Conservation (phyloP, 1,140 invertebrate genomes). For the Lutraria rhynchaena region DNA sequence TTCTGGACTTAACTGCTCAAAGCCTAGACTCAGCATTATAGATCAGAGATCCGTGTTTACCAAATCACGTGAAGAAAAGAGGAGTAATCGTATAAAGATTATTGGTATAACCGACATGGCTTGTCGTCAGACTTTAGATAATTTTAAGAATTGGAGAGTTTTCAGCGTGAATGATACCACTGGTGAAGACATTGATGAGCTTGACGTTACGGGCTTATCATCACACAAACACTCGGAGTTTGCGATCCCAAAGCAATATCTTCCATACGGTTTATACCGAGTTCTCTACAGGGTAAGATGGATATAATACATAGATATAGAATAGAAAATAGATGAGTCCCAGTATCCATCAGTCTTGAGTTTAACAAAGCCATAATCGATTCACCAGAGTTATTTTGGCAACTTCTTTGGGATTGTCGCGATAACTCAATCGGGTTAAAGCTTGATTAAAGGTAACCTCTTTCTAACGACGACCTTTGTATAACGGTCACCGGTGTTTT, state of each 20-base stretch:
- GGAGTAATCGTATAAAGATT: slow-evolving; percentile 65
- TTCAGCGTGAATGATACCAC: slow-evolving; percentile 63
- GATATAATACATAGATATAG: no score
- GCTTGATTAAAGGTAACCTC: no score
- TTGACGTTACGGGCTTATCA: slow-evolving; percentile 49
- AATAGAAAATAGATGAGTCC: no score
- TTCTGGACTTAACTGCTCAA: slow-evolving; percentile 74
- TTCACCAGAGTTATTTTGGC: no score
- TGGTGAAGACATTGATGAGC: slow-evolving; percentile 42
- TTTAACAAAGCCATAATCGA: no score
- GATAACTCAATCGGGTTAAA: no score
- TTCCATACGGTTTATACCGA: slow-evolving; percentile 75
- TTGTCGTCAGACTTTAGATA: slow-evolving; percentile 71
- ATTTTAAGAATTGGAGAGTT: slow-evolving; percentile 72
- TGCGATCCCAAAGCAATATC: slow-evolving; percentile 61
- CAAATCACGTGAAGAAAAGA: slow-evolving; percentile 59
- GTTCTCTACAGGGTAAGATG: slow-evolving; percentile 64
- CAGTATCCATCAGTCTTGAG: no score
- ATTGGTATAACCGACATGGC: slow-evolving; percentile 69
- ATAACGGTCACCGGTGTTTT: no score
- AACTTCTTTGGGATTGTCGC: no score
- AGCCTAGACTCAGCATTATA: slow-evolving; percentile 77
- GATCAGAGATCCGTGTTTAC: slow-evolving; percentile 64
- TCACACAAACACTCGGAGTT: slow-evolving; percentile 72
- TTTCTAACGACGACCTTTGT: no score